Evolutionary conservation across 2,888 invertebrate species (phyloP), one percentile per base, ranked within the genome.

Genomic region (Ormyrus rosae): DNA sequence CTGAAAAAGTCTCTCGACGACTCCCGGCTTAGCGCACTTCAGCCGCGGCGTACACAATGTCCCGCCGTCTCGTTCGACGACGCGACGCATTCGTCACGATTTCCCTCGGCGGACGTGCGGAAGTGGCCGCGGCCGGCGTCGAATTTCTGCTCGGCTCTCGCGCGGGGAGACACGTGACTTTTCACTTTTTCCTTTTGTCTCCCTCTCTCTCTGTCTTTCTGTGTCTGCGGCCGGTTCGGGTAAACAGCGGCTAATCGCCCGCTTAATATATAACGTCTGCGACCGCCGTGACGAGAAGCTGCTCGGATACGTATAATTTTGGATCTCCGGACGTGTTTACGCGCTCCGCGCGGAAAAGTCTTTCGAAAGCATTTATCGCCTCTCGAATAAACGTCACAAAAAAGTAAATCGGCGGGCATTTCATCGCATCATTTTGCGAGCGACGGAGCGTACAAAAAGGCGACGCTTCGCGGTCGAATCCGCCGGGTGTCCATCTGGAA

Each of bases 81-180:
- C 45, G 19, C 13, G 61, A 13, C 8, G 34, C 7, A 61, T 13
- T n/a, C 13, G 50, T 50, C 34, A 45, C 67, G 74, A 75, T 75
- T 60, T 67, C 34, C 56, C 46, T 13, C 10, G 10, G 34, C 10
- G 63, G 53, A 61, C 72, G 72, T 61, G 64, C 72, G 55, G 72
- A 73, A 73, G 72, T 63, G 72, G 46, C 46, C 53, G 19, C 53
- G 19, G 19, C 19, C 19, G 19, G 19, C n/a, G 6, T 63, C 34
- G 51, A 6, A 53, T 63, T 63, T 72, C 63, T 55, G 63, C 72
- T 55, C 55, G 55, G 63, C 60, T 51, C 34, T 71, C 10, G 13
- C 34, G 67, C 34, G n/a, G 0, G 45, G 10, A 9, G 53, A 9
- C n/a, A 48, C 5, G 46, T 64, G 9, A 48, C n/a, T n/a, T 48